phyloP scores from a whole-genome alignment of 2,113 vertebrate species.

The Cottus gobio region DNA sequence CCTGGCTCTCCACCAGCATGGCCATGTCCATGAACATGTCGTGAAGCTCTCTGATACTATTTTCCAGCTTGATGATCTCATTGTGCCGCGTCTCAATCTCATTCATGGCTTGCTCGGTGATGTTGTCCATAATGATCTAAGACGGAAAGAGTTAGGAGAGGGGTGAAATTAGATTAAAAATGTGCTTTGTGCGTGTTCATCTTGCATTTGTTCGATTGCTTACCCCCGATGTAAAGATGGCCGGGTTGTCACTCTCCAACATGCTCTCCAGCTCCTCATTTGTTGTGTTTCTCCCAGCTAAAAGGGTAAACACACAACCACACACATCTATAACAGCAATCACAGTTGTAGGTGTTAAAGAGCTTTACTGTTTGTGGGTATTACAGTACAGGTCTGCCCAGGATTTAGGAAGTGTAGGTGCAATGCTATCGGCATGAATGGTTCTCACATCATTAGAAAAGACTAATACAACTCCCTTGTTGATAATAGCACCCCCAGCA shows the following conservation, averaged over 20 bases:
- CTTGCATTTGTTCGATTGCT: constrained; percentile 52
- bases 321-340: not conserved
- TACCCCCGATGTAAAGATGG: constrained; percentile 97
- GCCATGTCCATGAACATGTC: constrained; percentile 99
- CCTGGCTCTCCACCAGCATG: constrained; percentile 98
- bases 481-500: not conserved
- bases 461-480: not conserved
- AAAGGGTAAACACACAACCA: constrained; percentile 49
- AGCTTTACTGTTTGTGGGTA: not conserved
- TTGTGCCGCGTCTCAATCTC: constrained; percentile 96
- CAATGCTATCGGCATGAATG: constrained; percentile 7
- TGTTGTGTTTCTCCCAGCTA: constrained; percentile 96
- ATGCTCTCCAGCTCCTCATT: constrained; percentile 97
- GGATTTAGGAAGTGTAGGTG: not conserved
- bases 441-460: constrained; percentile 29
- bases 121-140: constrained; percentile 98
- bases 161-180: not conserved
- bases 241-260: constrained; percentile 96
- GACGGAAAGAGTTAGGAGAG: not conserved
- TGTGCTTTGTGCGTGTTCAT: not conserved
- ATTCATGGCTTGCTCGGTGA: constrained; percentile 95
- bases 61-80: constrained; percentile 98
- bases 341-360: not conserved
- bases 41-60: constrained; percentile 96
- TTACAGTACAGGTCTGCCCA: not conserved